Base-by-base conservation (phyloP, 2,888 invertebrate genomes). In the Trilocha varians region DNA sequence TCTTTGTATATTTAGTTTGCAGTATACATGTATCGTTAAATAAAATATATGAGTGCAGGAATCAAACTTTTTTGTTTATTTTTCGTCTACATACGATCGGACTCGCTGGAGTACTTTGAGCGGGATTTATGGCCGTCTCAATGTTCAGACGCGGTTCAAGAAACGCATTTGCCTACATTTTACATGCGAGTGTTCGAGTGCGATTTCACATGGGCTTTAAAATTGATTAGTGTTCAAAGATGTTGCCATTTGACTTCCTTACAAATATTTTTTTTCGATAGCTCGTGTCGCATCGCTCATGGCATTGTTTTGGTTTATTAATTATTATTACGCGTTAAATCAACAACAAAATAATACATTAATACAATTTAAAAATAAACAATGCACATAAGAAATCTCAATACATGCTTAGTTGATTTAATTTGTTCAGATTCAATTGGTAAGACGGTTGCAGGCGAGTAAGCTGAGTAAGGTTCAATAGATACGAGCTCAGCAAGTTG, bases 11-110 rank as follows among this genome's bases (percentile, higher is more conserved):
- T 9, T 32, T 37, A 1, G n/a, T 11, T 8, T n/a, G 34, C 50
- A 61, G 54, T 55, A 55, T 55, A 50, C 50, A 41, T 34, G 11
- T 34, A 43, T 43, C 38, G 40, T 45, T 43, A 51, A 57, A 48
- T 51, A 53, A 58, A 62, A 58, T 49, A 50, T 54, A 52, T 52
- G 52, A 54, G 55, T 41, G 44, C 49, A 39, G 44, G 39, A 44
- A 44, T 42, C 38, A 47, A 50, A 57, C 47, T 58, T 57, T 55
- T 45, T 57, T 49, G 52, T 54, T 57, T 57, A 53, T 57, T 54
- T 59, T 46, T 48, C 33, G 39, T 45, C 41, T 51, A 42, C 35
- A 39, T 39, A 36, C 44, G 46, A 51, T 49, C 48, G 45, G 46
- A 46, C 37, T 57, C 38, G 40, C 34, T 38, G 40, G 43, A 47